Evolutionary conservation across 30 jellyfish, hydroid and myxozoan genomes (phyloP), one percentile per base, ranked within the genome.

Genomic region (Catostylus mosaicus): DNA sequence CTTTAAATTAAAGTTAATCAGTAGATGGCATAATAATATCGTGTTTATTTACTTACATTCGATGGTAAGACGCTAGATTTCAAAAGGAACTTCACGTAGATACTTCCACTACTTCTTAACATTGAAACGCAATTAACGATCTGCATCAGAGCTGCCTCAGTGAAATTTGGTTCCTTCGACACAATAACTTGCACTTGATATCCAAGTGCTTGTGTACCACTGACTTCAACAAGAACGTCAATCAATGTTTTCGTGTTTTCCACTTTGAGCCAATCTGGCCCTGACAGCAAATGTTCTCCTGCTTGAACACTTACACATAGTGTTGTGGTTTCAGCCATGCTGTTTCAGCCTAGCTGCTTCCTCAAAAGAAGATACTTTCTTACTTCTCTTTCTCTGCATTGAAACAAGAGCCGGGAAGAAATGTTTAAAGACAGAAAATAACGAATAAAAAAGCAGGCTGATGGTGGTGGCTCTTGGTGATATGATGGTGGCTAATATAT

Each of bases 181-280:
- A 93, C 92, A 22, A 93, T 64, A 6, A 93, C 98, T 62, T 93
- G 98, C 34, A 93, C 98, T 74, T 93, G 98, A 11, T 93, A 96
- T 0, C 98, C 98, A 31, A 93, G 90, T 14, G 93, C 92, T 40
- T 70, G 86, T 37, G 94, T 93, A 1, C 97, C 98, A 52, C 97
- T 82, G 60, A 88, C 97, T 67, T 93, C 97, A 16, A 93, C 93
- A 30, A 93, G 84, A 31, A 83, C 96, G 57, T 93, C 98, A 52
- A 93, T 83, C 62, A 93, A 57, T 2, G 95, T 87, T 50, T 69
- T 87, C 34, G 93, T 72, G 64, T 74, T 83, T 26, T 70, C 97
- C 20, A 83, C 86, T 70, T 93, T 96, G 61, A 88, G 81, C 98
- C 98, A 93, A 31, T 93, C 98, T 11, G 98, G 98, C 8, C 98